phyloP scores from a whole-genome alignment of 2,888 invertebrate genomes.

The Selenia dentaria region DNA sequence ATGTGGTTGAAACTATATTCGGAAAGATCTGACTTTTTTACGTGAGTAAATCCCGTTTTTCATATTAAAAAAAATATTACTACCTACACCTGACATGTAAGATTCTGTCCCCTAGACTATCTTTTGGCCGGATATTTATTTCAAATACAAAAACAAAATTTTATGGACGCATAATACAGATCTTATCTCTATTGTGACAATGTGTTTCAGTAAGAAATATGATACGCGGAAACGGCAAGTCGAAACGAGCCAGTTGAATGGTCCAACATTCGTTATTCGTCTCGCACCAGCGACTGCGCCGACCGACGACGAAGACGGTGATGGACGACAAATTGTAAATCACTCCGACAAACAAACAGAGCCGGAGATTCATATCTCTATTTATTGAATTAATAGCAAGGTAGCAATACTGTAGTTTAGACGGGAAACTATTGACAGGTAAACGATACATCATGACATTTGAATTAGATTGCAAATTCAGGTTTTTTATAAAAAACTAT shows the following conservation, averaged over 20 bases:
- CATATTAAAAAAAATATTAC: too few relatives aligned
- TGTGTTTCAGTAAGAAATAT: conserved; percentile 57
- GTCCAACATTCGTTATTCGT: conserved; percentile 59
- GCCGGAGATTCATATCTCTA: conserved; percentile 52
- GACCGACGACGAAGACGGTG: conserved; percentile 47
- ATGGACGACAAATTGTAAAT: conserved; percentile 63
- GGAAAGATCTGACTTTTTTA: too few relatives aligned
- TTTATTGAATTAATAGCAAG: conserved; percentile 42
- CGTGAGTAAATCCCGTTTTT: too few relatives aligned
- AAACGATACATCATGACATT: conserved; percentile 20
- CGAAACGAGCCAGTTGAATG: conserved; percentile 45
- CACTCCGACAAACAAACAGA: conserved; percentile 53
- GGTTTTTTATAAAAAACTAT: not conserved
- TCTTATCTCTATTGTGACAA: too few relatives aligned
- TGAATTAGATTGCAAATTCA: conserved; percentile 15
- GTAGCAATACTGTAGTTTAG: conserved; percentile 25
- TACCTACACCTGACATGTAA: too few relatives aligned
- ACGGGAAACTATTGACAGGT: conserved; percentile 19
- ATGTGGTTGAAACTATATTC: too few relatives aligned
- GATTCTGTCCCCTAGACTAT: too few relatives aligned
- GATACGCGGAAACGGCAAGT: conserved; percentile 65
- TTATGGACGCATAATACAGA: too few relatives aligned
- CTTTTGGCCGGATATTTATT: too few relatives aligned
- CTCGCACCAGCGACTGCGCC: conserved; percentile 55
- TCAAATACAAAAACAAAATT: too few relatives aligned